Base-by-base conservation (phyloP, 2,113 vertebrate genomes). In the Salminus brasiliensis region DNA sequence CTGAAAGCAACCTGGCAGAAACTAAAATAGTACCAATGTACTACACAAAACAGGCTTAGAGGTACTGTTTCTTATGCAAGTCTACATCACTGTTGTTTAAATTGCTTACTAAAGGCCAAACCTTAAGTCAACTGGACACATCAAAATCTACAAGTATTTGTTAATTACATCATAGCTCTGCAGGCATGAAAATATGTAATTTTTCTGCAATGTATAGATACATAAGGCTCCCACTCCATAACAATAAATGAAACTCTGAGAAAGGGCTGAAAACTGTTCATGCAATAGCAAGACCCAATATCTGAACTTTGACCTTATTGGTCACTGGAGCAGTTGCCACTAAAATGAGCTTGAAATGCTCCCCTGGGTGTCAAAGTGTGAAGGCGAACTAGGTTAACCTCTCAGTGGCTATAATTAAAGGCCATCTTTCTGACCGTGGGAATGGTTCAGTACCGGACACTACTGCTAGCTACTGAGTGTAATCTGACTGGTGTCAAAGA, bases 301-400 rank as follows among this genome's bases (percentile, higher is more conserved):
- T 68, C 0, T 76, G 90, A 89, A 86, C 87, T 90, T 69, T 92
- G 88, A 90, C 85, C 89, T 80, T 30, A 41, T 72, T 21, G 73
- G 82, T 83, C 29, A 81, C 62, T 25, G 85, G 81, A 82, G 91
- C 86, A 82, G 82, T 76, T 68, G 84, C 84, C 72, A 60, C 82
- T 83, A 82, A 87, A 91, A 92, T 88, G 90, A 90, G 92, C 89
- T 88, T 87, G 86, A 85, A 91, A 92, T 84, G 88, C 90, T 90
- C 87, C 11, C 15, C 85, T 32, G 91, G 91, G 88, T 83, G 88
- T 88, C 84, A 77, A 57, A 85, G 80, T 70, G 82, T 85, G 53
- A 85, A 84, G 85, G 80, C 85, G 85, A 92, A 90, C 88, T 88
- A 86, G 77, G 86, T 92, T 92, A 92, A 93, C 92, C 91, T 92